Evolutionary conservation across 1,140 invertebrate genomes (phyloP), one percentile per base, ranked within the genome.

Genomic region (Sminthurides bifidus): DNA sequence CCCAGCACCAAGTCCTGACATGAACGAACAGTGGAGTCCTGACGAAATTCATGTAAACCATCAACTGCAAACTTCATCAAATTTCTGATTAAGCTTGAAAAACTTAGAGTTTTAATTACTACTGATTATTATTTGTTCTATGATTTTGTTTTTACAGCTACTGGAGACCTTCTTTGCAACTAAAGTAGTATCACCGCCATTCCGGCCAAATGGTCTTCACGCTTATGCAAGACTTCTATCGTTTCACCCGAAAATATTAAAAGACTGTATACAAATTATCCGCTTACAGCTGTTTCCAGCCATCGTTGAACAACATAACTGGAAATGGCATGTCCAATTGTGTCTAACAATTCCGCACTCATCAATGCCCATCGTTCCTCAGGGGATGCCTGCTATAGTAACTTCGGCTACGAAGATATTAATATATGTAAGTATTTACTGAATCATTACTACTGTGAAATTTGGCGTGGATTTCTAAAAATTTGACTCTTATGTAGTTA

Each of bases 131-230:
- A n/a, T n/a, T n/a, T n/a, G n/a, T n/a, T n/a, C n/a, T n/a, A n/a
- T n/a, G n/a, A n/a, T n/a, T n/a, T n/a, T n/a, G n/a, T n/a, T n/a
- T n/a, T 49, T 37, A 10, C 75, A 90, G 73, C 79, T 89, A 26
- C 77, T 95, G 63, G 89, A 95, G 71, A 85, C 85, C 65, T 95
- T 90, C 72, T 95, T 95, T 74, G 90, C 94, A 66, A 79, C 79
- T 6, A 81, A 88, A 66, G 90, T 89, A 58, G 87, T 81, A 44
- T 79, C 79, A 45, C 87, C 80, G 49, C 92, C 92, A 0, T 95
- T 87, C 72, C 89, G 92, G 66, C 86, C 87, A 0, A 90, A 87
- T 64, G 80, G 86, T 1, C 73, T 95, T 56, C 80, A 80, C 60
- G 85, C 87, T 15, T 92, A 93, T 72, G 80, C 81, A 50, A 79